Base-by-base conservation (phyloP, 2,797 vertebrate genomes). In the Selene dorsalis region DNA sequence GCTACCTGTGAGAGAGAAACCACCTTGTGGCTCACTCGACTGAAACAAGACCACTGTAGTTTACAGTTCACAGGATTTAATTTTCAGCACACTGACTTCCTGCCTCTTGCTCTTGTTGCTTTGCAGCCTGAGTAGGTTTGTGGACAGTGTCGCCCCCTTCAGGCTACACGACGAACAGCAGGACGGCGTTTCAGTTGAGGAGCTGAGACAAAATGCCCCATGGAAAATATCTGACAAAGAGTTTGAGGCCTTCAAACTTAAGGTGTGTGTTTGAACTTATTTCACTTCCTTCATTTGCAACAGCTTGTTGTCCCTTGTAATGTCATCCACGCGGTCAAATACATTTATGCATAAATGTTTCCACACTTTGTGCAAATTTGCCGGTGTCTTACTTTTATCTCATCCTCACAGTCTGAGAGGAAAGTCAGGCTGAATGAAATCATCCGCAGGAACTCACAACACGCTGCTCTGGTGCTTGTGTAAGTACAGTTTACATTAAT, bases 381-480 rank as follows among this genome's bases (percentile, higher is more conserved):
- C 22, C 24, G 4, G 10, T 26, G 24, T 7, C 8, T 2, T 8
- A 52, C 17, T 14, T 62, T 28, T 4, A 71, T 16, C 67, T 68
- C n/a, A 20, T 11, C 3, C n/a, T 17, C 28, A 22, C 80, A 95
- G 94, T 93, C 93, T 1, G 93, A 95, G 73, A 92, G 75, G 66
- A 95, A 93, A 77, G 89, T 95, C 66, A 81, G 88, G 55, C 80
- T 95, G 88, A 95, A 94, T 39, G 94, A 96, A 90, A 94, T 95
- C 24, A 94, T 96, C 24, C 81, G 92, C 53, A 91, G 89, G 60
- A 94, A 95, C 84, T 96, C 94, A 9, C 87, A 86, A 43, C 87
- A 94, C 0, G 91, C 93, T 4, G 91, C 94, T 32, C 92, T 96
- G 10, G 88, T 94, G 39, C 86, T 95, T 77, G 91, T 94, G 95